Evolutionary conservation across 2,888 invertebrate genomes (phyloP), one percentile per base, ranked within the genome.

Genomic region (Drosophila mercatorum): DNA sequence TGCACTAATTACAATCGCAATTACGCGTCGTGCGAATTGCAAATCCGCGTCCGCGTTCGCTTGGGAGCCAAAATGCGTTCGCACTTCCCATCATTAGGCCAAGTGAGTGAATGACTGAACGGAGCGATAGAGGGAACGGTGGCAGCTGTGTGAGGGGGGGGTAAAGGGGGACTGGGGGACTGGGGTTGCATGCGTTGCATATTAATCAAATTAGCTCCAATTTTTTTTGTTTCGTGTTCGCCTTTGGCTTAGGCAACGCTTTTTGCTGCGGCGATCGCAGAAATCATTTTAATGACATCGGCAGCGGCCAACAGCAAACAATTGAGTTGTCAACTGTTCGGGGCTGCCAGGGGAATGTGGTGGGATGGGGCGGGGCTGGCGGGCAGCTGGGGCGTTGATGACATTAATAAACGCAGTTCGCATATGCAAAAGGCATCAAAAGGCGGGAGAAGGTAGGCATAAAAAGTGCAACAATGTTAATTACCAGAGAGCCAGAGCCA

Each of bases 31-130:
- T 77, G 78, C 80, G 77, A 80, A 80, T 76, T 61, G 65, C 65
- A 65, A 72, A 77, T 75, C 44, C 55, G 61, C 68, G 61, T 60
- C 61, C 55, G 65, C 71, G 64, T 64, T 68, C 49, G 80, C 84
- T 78, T 88, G 89, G 66, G 86, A 81, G 77, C 87, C 87, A 57
- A 88, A 85, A 83, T 79, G 75, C 75, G 75, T 75, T 77, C 72
- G 72, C 75, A 85, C 77, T 91, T 91, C 91, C 90, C 91, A 91
- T 91, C 91, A 91, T 91, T 91, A 91, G 82, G 81, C 81, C 22
- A 53, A 41, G 17, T 28, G 49, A 41, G 22, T 10, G 40, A 44
- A 22, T 38, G 53, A 51, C 34, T 8, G 34, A 34, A 10, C 40
- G 40, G 34, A 34, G 8, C 40, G 40, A 22, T 28, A n/a, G 34